Evolutionary conservation across 2,888 invertebrate genomes (phyloP).

Genomic region (Tenthredo scrophulariae): DNA sequence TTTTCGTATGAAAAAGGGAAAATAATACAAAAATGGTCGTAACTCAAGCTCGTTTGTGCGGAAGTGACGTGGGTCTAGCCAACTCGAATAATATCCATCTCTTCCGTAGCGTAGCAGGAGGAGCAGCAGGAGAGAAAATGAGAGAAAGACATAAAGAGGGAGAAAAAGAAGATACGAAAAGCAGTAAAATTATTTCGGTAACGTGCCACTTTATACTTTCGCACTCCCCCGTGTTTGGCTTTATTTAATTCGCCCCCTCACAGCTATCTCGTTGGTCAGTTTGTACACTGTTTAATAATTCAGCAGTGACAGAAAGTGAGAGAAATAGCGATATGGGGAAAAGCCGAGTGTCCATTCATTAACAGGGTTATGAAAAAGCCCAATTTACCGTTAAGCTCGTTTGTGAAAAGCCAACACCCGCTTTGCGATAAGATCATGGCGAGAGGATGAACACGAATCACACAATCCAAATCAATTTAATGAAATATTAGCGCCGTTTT

Average conservation of each 20-base stretch:
- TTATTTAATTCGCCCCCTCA: background rate
- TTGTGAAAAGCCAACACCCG: background rate
- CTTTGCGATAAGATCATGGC: background rate
- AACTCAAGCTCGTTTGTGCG: slow-evolving; percentile 17
- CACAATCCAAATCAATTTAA: background rate
- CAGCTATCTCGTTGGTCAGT: slow-evolving; percentile 13
- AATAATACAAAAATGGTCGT: slow-evolving; percentile 31
- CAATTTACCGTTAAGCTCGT: background rate
- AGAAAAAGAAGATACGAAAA: background rate
- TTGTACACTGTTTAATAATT: slow-evolving; percentile 4
- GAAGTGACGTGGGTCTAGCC: slow-evolving; percentile 22
- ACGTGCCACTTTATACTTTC: slow-evolving; percentile 2
- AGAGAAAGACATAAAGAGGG: background rate
- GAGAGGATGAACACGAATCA: background rate
- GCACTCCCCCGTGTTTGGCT: background rate
- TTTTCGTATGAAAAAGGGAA: background rate
- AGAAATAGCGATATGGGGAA: background rate
- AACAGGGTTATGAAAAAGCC: background rate
- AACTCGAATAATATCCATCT: slow-evolving; percentile 28
- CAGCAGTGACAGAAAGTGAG: background rate
- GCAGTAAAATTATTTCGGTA: background rate
- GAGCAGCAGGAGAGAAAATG: background rate
- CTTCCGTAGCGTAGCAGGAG: background rate
- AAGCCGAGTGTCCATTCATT: background rate
- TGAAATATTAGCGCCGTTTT: background rate